phyloP scores from a whole-genome alignment of 2,797 vertebrate species.

The Manis crassicaudata region DNA sequence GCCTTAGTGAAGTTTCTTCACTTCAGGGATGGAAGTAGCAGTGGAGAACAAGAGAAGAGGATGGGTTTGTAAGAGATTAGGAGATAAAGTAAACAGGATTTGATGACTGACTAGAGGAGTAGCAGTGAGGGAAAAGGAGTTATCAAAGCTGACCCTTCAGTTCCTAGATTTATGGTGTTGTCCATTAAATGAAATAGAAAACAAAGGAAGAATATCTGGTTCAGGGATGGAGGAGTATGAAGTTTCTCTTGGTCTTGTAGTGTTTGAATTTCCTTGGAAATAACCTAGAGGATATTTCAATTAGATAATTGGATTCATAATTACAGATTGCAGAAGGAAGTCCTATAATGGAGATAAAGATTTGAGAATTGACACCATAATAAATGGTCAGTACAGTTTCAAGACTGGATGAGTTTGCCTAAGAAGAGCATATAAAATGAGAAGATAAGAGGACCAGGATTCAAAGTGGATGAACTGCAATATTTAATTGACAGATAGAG shows the following conservation, averaged over 20 bases:
- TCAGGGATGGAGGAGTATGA: background rate
- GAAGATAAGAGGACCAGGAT: background rate
- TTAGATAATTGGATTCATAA: background rate
- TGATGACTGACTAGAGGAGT: background rate
- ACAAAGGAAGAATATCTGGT: background rate
- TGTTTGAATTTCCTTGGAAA: background rate
- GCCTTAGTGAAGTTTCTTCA: no score
- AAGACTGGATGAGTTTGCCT: background rate
- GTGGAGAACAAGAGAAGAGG: background rate
- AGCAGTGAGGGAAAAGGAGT: background rate
- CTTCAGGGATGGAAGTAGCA: background rate
- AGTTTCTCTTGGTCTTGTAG: background rate
- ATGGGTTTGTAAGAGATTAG: background rate
- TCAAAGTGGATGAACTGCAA: background rate
- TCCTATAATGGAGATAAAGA: background rate
- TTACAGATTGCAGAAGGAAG: background rate
- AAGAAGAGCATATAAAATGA: background rate
- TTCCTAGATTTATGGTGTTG: background rate
- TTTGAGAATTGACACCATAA: background rate
- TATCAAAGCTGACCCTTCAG: background rate
- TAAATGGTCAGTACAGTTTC: background rate
- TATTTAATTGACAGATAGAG: background rate
- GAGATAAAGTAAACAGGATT: background rate
- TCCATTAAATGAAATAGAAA: background rate
- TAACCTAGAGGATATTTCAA: background rate